phyloP scores from a whole-genome alignment of 2,888 invertebrate species.

The Timema podura region DNA sequence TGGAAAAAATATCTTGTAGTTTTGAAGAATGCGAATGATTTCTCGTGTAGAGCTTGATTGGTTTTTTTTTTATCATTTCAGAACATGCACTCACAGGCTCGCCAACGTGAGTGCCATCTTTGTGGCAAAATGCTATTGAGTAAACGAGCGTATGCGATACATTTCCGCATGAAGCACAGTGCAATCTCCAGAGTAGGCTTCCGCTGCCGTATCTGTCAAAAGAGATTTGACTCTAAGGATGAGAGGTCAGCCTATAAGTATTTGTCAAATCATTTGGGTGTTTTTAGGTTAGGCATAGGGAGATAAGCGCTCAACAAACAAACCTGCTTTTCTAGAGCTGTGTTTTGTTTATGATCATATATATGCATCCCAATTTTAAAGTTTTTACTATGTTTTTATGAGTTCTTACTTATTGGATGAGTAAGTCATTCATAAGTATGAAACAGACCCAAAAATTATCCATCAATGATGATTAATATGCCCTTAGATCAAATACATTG shows the following conservation, averaged over 20 bases:
- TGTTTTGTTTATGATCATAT: background rate
- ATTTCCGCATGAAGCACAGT: conserved; percentile 35
- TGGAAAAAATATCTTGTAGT: no score
- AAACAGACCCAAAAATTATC: no score
- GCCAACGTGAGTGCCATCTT: conserved; percentile 31
- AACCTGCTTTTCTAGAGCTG: background rate
- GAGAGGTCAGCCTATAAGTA: conserved; percentile 44
- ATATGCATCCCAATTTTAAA: no score
- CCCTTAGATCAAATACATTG: no score
- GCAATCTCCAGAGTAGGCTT: conserved; percentile 40
- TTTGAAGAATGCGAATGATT: no score
- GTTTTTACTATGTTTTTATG: no score
- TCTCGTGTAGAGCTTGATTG: background rate
- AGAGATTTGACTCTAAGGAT: conserved; percentile 47
- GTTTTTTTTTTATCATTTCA: conserved; percentile 15
- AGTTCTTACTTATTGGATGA: no score
- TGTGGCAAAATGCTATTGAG: conserved; percentile 34
- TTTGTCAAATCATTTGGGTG: background rate
- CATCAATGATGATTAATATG: no score
- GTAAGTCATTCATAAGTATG: no score
- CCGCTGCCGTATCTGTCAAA: conserved; percentile 50
- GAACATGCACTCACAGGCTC: conserved; percentile 32
- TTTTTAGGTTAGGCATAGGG: background rate
- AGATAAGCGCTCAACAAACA: background rate
- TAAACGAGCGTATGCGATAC: conserved; percentile 34